A percentile compares a stretch with the other conserved stretches of the same genome.
Conservation (phyloP, 2,113 vertebrate genomes). For the Riparia riparia region DNA sequence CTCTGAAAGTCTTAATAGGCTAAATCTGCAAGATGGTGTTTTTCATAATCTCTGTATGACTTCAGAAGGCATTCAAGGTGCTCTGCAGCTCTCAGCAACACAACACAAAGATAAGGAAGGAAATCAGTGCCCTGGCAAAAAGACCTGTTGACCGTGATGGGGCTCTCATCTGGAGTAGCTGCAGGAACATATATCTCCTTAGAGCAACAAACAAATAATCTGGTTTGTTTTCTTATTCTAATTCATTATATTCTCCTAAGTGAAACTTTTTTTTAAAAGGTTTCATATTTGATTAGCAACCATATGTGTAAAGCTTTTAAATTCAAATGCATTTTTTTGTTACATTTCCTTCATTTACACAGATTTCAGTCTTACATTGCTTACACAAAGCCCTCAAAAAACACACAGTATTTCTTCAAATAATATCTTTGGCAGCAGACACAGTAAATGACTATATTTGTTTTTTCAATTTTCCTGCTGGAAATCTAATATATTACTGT, state of each 20-base stretch:
- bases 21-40: neutral
- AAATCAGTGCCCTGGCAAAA: neutral
- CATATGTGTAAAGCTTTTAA: neutral
- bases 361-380: neutral
- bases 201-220: neutral
- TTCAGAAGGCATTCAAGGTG: neutral
- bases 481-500: neutral
- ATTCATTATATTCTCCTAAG: neutral
- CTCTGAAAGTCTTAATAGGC: neutral
- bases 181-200: neutral
- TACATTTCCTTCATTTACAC: neutral
- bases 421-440: neutral
- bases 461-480: neutral
- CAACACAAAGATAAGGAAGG: neutral
- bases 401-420: neutral
- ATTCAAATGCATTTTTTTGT: neutral
- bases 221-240: neutral
- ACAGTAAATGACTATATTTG: neutral
- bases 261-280: neutral
- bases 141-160: accelerated
- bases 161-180: neutral
- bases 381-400: neutral
- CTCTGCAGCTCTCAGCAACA: neutral
- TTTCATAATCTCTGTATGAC: neutral
- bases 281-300: neutral